Percentiles rank a stretch among this genome's conserved stretches.
Conservation (phyloP, 2,888 invertebrate genomes). For the Melitaea athalia region DNA sequence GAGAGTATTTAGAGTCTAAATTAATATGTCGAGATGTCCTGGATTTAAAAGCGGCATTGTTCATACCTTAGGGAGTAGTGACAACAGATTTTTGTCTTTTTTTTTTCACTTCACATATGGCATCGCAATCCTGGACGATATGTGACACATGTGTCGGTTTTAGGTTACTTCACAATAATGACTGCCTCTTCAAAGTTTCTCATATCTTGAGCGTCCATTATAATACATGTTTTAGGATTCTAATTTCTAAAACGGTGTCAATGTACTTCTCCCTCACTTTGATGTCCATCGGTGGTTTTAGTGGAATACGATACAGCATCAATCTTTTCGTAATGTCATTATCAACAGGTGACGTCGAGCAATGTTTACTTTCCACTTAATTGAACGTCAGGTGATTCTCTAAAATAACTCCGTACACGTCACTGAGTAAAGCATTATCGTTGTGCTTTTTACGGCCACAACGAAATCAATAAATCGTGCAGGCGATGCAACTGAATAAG, state of each 20-base stretch:
- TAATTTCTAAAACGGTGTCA: constrained; percentile 61
- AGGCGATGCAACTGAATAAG: constrained; percentile 50
- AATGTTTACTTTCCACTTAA: constrained; percentile 46
- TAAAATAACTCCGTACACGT: constrained; percentile 38
- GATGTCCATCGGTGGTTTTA: constrained; percentile 63
- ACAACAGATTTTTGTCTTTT: constrained; percentile 80
- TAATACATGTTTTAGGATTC: constrained; percentile 61
- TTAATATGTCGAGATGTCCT: constrained; percentile 44
- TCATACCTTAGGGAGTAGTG: constrained; percentile 79
- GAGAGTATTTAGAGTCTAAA: constrained; percentile 52
- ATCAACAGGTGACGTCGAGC: constrained; percentile 63
- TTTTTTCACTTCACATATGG: constrained; percentile 77
- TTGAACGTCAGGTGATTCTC: constrained; percentile 45
- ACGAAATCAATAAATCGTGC: constrained; percentile 60
- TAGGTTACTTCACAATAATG: constrained; percentile 77
- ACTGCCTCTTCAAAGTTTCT: constrained; percentile 75
- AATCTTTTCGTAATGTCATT: constrained; percentile 44
- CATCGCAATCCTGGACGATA: constrained; percentile 81
- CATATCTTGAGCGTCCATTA: constrained; percentile 67
- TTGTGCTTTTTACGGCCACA: constrained; percentile 47
- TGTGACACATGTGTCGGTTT: constrained; percentile 81
- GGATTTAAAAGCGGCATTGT: constrained; percentile 69
- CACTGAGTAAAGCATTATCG: constrained; percentile 39
- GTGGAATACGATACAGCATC: constrained; percentile 61
- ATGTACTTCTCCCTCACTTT: constrained; percentile 63